Evolutionary conservation across 2,797 vertebrate species (phyloP), one percentile per base, ranked within the genome.

Genomic region (Ctenochaetus hawaiiensis): DNA sequence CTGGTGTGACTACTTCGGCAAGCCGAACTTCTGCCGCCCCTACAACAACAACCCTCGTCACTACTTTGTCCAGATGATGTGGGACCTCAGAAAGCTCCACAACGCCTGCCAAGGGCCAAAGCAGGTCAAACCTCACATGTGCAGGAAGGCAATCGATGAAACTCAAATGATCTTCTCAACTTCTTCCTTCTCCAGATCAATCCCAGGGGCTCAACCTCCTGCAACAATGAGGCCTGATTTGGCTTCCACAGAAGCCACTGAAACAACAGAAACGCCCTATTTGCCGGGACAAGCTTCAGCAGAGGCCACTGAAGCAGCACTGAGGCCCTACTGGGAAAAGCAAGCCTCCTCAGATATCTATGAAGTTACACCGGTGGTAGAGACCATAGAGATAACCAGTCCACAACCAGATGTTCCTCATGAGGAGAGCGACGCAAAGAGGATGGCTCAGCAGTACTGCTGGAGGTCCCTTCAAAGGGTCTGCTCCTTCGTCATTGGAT

Each of bases 1-100:
- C 90, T 96, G 95, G 95, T 97, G 96, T 49, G 96, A 97, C 22
- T 97, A 95, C 64, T 39, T 78, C 7, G 96, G 96, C 52, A 94
- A 90, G 52, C 96, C 96, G 0, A 72, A 94, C 0, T 49, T 87
- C 43, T 97, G 96, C 64, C 90, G 89, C 41, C 34, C 93, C 44
- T 97, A 96, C 85, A 94, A 89, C 84, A 94, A 89, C 62, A 95
- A 96, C 59, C 95, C 95, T 7, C 94, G 90, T 3, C 93, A 95
- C 54, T 97, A 94, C 89, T 97, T 96, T 78, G 86, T 92, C 34
- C 96, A 97, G 91, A 93, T 96, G 0, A 94, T 94, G 2, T 89
- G 89, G 67, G 90, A 86, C 47, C 93, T 97, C 39, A 92, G 94
- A 26, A 97, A 96, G 68, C 77, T 94, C 22, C 60, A 57, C 0